Evolutionary conservation across 2,113 vertebrate genomes (phyloP).

Genomic region (Caranx melampygus): DNA sequence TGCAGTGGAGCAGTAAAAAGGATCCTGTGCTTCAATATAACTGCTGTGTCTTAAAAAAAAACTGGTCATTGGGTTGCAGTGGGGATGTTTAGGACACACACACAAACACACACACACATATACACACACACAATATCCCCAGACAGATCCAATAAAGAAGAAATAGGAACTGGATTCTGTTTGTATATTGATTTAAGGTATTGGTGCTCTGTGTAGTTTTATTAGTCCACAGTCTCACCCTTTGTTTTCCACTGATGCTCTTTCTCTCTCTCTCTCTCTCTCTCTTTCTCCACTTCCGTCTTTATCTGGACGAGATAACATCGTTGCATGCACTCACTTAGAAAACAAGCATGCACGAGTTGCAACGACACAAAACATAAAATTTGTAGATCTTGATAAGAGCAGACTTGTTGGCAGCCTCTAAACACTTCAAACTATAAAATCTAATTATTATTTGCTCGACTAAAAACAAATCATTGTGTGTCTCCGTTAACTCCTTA

Average conservation of each 20-base stretch:
- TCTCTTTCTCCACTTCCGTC: not conserved
- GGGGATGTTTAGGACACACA: not conserved
- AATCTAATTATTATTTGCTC: not conserved
- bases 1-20: conserved; percentile 7
- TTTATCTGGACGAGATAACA: conserved; percentile 15
- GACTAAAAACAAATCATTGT: not conserved
- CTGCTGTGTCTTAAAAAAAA: not conserved
- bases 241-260: conserved; percentile 11
- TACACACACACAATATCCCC: conserved; percentile 30
- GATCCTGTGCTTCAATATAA: conserved; percentile 24
- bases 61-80: conserved; percentile 12
- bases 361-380: not conserved
- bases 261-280: not conserved
- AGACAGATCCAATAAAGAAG: conserved; percentile 65
- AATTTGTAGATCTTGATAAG: not conserved
- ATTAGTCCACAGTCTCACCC: conserved; percentile 37
- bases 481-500: not conserved
- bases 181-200: conserved; percentile 66
- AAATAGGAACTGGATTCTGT: conserved; percentile 51
- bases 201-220: conserved; percentile 41
- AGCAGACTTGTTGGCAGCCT: not conserved
- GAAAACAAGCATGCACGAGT: not conserved
- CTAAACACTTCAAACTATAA: not conserved
- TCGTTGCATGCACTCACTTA: conserved; percentile 1
- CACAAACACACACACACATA: conserved; percentile 22